phyloP scores from a whole-genome alignment of 1,140 invertebrate genomes.

The Trissolcus basalis region DNA sequence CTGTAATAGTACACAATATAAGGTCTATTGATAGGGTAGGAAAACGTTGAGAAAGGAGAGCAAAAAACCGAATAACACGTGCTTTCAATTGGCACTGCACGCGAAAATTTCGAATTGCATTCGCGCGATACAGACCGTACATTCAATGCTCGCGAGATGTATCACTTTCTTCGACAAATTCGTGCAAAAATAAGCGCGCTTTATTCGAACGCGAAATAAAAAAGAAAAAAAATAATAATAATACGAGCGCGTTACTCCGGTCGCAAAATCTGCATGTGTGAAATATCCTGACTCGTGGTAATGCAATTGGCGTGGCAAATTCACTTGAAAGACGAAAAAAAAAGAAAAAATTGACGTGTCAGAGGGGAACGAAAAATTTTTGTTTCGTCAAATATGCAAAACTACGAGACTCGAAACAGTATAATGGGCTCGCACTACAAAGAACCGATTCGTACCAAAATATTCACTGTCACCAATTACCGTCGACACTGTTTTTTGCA shows the following conservation, averaged over 20 bases:
- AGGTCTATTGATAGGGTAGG: constrained; percentile 6
- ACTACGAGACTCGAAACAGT: no score
- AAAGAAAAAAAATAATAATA: no score
- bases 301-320: no score
- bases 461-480: constrained; percentile 51
- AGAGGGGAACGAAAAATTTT: background rate
- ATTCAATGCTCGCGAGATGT: no score
- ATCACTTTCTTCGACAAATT: constrained; percentile 30
- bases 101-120: constrained; percentile 25
- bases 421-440: no score
- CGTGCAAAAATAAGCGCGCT: background rate
- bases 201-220: no score
- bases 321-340: no score
- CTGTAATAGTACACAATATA: background rate
- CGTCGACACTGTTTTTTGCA: constrained; percentile 22
- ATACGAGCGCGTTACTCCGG: no score
- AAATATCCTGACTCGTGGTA: no score
- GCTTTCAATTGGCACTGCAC: constrained; percentile 11
- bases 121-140: constrained; percentile 19
- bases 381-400: no score
- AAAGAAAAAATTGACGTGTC: no score
- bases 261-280: no score
- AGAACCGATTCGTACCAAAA: constrained; percentile 28
- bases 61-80: constrained; percentile 10
- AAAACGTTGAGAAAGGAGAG: background rate